Evolutionary conservation across 2,888 invertebrate species (phyloP).

Genomic region (Hemaris fuciformis): DNA sequence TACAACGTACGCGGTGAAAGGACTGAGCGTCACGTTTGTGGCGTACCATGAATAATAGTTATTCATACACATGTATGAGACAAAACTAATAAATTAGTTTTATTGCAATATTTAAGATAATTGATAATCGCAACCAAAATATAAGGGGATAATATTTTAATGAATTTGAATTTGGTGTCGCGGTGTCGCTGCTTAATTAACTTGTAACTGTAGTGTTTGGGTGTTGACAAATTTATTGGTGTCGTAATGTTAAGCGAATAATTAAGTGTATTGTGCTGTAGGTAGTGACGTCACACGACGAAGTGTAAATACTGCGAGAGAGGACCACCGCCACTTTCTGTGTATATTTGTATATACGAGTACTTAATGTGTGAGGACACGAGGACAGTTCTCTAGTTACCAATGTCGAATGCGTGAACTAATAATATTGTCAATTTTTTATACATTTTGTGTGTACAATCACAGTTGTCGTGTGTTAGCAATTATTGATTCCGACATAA

Average conservation of each 20-base stretch:
- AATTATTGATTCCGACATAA: too few species aligned
- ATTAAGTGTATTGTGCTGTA: neutral
- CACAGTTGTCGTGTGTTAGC: neutral
- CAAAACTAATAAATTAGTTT: too few species aligned
- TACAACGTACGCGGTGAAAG: too few species aligned
- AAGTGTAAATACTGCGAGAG: neutral
- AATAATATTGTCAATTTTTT: neutral
- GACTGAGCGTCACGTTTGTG: too few species aligned
- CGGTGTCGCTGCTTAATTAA: neutral
- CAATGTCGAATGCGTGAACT: neutral
- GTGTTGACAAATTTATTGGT: neutral
- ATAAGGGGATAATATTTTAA: neutral
- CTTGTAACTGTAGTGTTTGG: neutral
- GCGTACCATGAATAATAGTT: too few species aligned
- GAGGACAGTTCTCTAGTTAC: neutral
- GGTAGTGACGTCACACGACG: neutral
- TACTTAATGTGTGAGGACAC: neutral
- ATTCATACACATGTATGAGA: too few species aligned
- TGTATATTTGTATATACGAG: conserved; percentile 8
- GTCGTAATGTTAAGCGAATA: neutral
- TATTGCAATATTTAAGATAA: too few species aligned
- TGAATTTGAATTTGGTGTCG: neutral
- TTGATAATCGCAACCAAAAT: too few species aligned
- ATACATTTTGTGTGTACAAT: too few species aligned
- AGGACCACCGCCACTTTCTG: too few species aligned